A percentile compares a stretch with the other conserved stretches of the same genome.
These are phyloP conservation scores for Eristalis arbustorum DNA, from an alignment of 2,888 invertebrate genomes.

Conservation along the genomic window DNA sequence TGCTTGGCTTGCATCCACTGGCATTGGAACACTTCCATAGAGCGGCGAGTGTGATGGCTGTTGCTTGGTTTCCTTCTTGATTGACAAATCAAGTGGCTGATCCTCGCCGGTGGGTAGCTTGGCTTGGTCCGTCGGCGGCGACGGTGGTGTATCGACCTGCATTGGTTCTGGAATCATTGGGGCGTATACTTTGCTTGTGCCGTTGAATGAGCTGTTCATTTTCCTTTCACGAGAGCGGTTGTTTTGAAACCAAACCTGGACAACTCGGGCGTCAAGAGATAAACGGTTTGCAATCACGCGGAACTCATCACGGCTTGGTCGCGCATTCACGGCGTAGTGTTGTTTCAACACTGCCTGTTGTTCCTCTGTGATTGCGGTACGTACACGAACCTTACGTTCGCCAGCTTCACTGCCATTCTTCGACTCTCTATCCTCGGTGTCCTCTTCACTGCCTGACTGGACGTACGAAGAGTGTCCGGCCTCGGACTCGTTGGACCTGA, in stretches of 20 bases:
- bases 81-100: slow-evolving; percentile 94
- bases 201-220: slow-evolving; percentile 75
- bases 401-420: slow-evolving; percentile 82
- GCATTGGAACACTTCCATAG: slow-evolving; percentile 83
- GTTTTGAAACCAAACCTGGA: slow-evolving; percentile 98
- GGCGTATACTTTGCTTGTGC: slow-evolving; percentile 68
- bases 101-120: slow-evolving; percentile 80
- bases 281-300: slow-evolving; percentile 91
- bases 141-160: slow-evolving; percentile 67
- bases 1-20: slow-evolving; percentile 84
- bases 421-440: slow-evolving; percentile 82
- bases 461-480: slow-evolving; percentile 72
- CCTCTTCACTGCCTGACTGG: slow-evolving; percentile 84
- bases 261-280: slow-evolving; percentile 89
- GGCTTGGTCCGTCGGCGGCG: slow-evolving; percentile 30
- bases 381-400: slow-evolving; percentile 92
- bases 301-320: slow-evolving; percentile 96
- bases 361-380: slow-evolving; percentile 96
- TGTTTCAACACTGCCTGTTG: slow-evolving; percentile 94
- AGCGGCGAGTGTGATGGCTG: slow-evolving; percentile 81
- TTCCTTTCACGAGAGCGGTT: slow-evolving; percentile 93
- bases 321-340: slow-evolving; percentile 93
- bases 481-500: slow-evolving; percentile 58
- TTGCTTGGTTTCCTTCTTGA: slow-evolving; percentile 85
- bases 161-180: slow-evolving; percentile 73